Evolutionary conservation across 1,140 invertebrate genomes (phyloP), one percentile per base, ranked within the genome.

Genomic region (Drosophila oshimai): DNA sequence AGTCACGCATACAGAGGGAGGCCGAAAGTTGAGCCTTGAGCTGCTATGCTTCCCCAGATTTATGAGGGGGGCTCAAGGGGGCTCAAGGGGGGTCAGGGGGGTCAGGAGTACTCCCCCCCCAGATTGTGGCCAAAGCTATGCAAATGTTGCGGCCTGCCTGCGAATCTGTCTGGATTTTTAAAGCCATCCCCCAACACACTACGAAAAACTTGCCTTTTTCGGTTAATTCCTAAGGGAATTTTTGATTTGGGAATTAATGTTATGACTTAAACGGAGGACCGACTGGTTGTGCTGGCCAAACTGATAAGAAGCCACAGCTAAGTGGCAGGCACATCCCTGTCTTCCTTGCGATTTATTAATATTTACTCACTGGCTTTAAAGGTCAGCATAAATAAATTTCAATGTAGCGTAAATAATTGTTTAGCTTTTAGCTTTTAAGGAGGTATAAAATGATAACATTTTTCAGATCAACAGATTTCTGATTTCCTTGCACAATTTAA

Each of bases 1-100:
- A 86, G 80, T 84, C 79, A 86, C 80, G 80, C 71, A 80, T 68
- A 86, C 58, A 51, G 46, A 51, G 74, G 57, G 74, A 22, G 9
- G n/a, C 45, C 71, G 57, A 79, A 84, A 67, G 80, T 86, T 79
- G 70, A 86, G 71, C 80, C 80, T 33, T 29, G 24, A 54, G 70
- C 18, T 20, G 17, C 17, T n/a, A 13, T 20, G 17, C 17, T n/a
- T 6, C 20, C n/a, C 37, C 20, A 6, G 39, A 41, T 41, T 41
- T 45, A 18, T 13, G n/a, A 12, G 58, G 10, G 13, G 36, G 31
- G 42, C 5, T 12, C 24, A n/a, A n/a, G 10, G 13, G 36, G 31
- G 42, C 5, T 12, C 24, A n/a, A n/a, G n/a, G n/a, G 22, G 41
- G 39, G 39, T 36, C 33, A 29, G 24, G 34, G 18, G n/a, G 24